phyloP scores from a whole-genome alignment of 2,797 vertebrate species.

The Sternotherus odoratus region DNA sequence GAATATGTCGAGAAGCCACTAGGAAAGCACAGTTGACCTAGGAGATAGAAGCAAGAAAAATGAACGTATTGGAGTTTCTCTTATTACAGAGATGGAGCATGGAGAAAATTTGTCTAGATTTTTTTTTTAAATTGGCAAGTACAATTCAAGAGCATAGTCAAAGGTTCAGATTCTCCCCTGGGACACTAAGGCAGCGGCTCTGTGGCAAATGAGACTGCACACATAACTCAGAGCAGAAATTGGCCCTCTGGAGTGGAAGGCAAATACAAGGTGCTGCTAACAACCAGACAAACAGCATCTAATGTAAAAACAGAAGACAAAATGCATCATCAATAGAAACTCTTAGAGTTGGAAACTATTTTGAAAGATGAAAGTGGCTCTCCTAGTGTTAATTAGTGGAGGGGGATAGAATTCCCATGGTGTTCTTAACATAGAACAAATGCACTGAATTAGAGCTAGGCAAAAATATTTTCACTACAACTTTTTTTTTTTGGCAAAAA shows the following conservation, averaged over 20 bases:
- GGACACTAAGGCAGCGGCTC: not conserved
- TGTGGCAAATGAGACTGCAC: not conserved
- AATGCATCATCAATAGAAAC: not conserved
- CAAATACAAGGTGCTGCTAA: not conserved
- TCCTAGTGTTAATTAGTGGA: not conserved
- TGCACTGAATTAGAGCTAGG: no score
- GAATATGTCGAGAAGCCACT: not conserved
- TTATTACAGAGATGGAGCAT: not conserved
- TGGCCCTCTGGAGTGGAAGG: rapidly evolving
- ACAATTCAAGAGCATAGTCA: not conserved
- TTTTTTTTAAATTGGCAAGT: not conserved
- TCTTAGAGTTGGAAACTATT: not conserved
- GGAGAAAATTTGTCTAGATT: not conserved
- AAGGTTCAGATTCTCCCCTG: not conserved
- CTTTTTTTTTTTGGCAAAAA: not conserved
- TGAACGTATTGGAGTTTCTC: not conserved
- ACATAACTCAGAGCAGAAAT: not conserved
- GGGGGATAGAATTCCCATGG: not conserved
- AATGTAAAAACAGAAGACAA: not conserved
- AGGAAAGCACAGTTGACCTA: not conserved
- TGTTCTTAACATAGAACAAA: not conserved
- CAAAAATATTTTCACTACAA: not conserved
- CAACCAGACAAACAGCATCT: not conserved
- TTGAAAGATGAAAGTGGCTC: not conserved
- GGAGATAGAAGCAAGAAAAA: rapidly evolving